Conservation (phyloP, 2,113 vertebrate genomes). For the Sterna hirundo region DNA sequence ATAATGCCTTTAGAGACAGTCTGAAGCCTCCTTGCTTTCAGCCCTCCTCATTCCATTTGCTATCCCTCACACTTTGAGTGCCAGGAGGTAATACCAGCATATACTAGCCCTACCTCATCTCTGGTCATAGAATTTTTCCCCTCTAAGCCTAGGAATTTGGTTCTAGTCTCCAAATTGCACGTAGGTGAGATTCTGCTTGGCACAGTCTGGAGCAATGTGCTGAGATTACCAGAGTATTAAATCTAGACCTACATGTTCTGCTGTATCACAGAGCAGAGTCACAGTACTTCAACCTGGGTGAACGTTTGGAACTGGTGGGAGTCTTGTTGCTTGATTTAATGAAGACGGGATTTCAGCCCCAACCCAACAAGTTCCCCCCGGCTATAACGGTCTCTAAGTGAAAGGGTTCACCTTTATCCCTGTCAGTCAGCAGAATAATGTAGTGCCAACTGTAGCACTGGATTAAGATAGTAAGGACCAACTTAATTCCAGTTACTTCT, state of each 20-base stretch:
- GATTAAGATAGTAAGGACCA: not conserved
- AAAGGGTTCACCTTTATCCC: not conserved
- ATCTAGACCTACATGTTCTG: not conserved
- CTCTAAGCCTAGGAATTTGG: not conserved
- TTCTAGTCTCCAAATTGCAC: not conserved
- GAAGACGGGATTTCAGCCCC: not conserved
- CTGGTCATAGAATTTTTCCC: not conserved
- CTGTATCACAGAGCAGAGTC: not conserved
- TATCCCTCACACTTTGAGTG: rapidly evolving
- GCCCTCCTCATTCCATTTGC: not conserved
- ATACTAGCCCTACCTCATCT: not conserved
- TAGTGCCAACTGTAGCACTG: not conserved
- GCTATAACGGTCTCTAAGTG: not conserved
- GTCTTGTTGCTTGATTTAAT: not conserved
- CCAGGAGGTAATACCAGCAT: not conserved
- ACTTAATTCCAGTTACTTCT: not conserved
- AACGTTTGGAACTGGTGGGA: not conserved
- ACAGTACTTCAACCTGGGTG: not conserved
- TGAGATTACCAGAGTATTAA: not conserved
- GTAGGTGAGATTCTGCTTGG: not conserved
- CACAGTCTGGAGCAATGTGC: not conserved
- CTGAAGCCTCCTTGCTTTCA: not conserved
- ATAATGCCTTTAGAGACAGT: not conserved
- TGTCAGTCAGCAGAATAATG: not conserved
- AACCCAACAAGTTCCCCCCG: rapidly evolving